Evolutionary conservation across 2,113 vertebrate species (phyloP).

Genomic region (Mormoops blainvillei): DNA sequence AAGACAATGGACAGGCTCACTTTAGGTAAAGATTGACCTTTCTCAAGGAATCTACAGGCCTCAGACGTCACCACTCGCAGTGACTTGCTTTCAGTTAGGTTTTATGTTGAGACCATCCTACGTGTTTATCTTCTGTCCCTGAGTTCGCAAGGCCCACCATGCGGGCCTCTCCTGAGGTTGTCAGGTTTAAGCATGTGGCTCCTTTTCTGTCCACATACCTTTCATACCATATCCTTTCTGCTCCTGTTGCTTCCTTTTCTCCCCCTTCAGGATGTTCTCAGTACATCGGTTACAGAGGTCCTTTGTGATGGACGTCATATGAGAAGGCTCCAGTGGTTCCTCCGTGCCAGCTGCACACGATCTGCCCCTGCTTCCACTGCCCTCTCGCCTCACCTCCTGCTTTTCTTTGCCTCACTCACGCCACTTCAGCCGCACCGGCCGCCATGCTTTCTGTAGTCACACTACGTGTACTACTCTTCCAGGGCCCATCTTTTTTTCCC

Average conservation of each 20-base stretch:
- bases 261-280: background rate
- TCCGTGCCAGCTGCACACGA: rapidly evolving
- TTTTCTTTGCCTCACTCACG: background rate
- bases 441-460: background rate
- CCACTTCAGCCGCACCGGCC: background rate
- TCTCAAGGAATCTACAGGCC: background rate
- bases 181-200: background rate
- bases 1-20: background rate
- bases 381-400: background rate
- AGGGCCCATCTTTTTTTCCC: background rate
- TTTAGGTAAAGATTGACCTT: background rate
- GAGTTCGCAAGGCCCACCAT: background rate
- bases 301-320: background rate
- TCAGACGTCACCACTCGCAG: background rate
- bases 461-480: background rate
- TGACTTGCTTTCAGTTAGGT: background rate
- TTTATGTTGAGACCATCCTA: background rate
- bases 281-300: background rate
- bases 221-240: background rate
- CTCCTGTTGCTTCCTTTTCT: background rate
- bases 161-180: background rate
- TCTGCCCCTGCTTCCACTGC: rapidly evolving
- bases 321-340: background rate
- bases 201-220: background rate
- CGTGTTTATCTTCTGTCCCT: background rate